Evolutionary conservation across 2,797 vertebrate genomes (phyloP), one percentile per base, ranked within the genome.

Genomic region (Clarias laeviceps): DNA sequence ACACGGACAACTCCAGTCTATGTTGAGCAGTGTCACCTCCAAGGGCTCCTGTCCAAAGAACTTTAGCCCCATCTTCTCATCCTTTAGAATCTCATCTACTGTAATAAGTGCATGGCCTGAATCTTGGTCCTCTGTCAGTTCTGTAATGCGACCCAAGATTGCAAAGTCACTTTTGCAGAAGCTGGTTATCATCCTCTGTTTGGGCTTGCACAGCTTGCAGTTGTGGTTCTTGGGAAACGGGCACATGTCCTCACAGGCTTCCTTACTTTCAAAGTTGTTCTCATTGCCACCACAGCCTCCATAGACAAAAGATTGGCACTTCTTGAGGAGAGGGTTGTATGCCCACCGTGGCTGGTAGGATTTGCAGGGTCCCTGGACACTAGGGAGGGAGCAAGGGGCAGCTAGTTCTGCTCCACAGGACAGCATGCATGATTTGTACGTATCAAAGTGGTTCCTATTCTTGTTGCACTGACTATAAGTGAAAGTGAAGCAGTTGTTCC

Each of bases 61-160:
- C 90, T 96, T 96, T 87, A 99, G 96, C 59, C 98, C 98, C 98
- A 99, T 99, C 93, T 99, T 99, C 88, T 99, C 98, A 0, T 99
- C 98, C 91, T 98, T 99, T n/a, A 99, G 91, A 79, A 99, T 97
- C 93, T 99, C 97, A 62, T 99, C 97, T 90, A 99, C 96, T 0
- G 94, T 97, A 88, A 99, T 96, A 90, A 99, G 91, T 0, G 97
- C 98, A 0, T 97, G 98, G 22, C 98, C 97, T 0, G 97, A 96
- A 89, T 99, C 97, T 1, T 97, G 96, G 88, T 99, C 98, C 88
- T 99, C 97, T 0, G 96, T 97, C 91, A 99, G 91, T 92, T 99
- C 98, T 0, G 95, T 96, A 87, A 99, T 95, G 0, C 94, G 96
- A 17, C 98, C 98, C 54, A 99, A 90, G 87, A 99, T 97, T 79